Evolutionary conservation across 2,888 invertebrate genomes (phyloP).

Genomic region (Patella caerulea): DNA sequence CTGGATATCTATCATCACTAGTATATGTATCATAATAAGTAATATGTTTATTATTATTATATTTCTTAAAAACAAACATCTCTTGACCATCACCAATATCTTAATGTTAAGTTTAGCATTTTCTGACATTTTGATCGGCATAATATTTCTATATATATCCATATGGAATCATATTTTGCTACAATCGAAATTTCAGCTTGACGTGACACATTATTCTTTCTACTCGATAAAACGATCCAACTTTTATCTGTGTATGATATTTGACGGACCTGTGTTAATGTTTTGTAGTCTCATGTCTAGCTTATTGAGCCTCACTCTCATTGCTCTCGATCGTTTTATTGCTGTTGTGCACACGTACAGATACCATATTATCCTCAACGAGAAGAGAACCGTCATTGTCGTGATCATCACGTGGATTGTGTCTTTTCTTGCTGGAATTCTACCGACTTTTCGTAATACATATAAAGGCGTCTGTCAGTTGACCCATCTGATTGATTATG

Average conservation of each 20-base stretch:
- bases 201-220: slow-evolving; percentile 22
- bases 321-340: slow-evolving; percentile 35
- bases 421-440: slow-evolving; percentile 29
- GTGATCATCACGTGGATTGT: slow-evolving; percentile 32
- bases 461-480: slow-evolving; percentile 26
- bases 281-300: slow-evolving; percentile 41
- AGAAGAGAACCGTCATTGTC: slow-evolving; percentile 18
- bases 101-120: slow-evolving; percentile 34
- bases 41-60: slow-evolving; percentile 30
- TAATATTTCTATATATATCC: slow-evolving; percentile 35
- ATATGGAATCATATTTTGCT: slow-evolving; percentile 34
- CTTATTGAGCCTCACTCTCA: slow-evolving; percentile 32
- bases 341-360: slow-evolving; percentile 34
- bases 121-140: slow-evolving; percentile 36
- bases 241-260: slow-evolving; percentile 33
- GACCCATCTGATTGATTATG: slow-evolving; percentile 30
- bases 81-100: slow-evolving; percentile 29
- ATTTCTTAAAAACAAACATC: slow-evolving; percentile 20
- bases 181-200: slow-evolving; percentile 31
- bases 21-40: slow-evolving; percentile 31
- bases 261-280: slow-evolving; percentile 37
- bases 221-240: slow-evolving; percentile 29
- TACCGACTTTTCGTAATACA: slow-evolving; percentile 34
- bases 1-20: slow-evolving; percentile 34
- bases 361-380: slow-evolving; percentile 32